Percentiles rank a stretch among this genome's conserved stretches.
Conservation (phyloP, 2,113 vertebrate species). For the Urocitellus parryii region DNA sequence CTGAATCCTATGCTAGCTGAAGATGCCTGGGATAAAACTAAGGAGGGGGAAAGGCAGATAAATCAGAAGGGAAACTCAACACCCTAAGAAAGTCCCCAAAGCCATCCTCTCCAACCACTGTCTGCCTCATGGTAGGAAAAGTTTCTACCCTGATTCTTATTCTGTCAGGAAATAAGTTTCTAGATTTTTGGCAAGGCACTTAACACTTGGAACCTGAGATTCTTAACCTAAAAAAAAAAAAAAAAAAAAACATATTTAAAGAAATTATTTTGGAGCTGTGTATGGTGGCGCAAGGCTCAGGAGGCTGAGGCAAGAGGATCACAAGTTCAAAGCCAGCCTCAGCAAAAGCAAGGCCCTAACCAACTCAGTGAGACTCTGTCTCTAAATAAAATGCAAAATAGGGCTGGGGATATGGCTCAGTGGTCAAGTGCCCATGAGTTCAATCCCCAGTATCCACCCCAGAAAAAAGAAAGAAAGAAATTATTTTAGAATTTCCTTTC, state of each 20-base stretch:
- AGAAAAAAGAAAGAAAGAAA: neutral
- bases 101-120: neutral
- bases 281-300: too few species aligned
- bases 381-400: too few species aligned
- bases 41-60: neutral
- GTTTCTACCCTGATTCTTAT: neutral
- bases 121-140: neutral
- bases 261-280: neutral
- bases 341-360: too few species aligned
- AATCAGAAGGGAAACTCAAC: neutral
- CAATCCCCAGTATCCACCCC: too few species aligned
- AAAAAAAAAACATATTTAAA: neutral
- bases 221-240: conserved; percentile 9
- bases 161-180: neutral
- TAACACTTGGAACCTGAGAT: neutral
- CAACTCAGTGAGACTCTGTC: too few species aligned
- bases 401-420: too few species aligned
- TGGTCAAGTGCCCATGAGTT: too few species aligned
- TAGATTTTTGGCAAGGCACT: neutral
- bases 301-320: too few species aligned
- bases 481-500: neutral
- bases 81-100: neutral
- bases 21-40: neutral
- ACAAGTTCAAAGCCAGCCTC: too few species aligned
- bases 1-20: neutral